A percentile compares a stretch with the other conserved stretches of the same genome.
Evolutionary conservation across 2,888 invertebrate species (phyloP).

Genomic region (Pseudeuparius sepicola): DNA sequence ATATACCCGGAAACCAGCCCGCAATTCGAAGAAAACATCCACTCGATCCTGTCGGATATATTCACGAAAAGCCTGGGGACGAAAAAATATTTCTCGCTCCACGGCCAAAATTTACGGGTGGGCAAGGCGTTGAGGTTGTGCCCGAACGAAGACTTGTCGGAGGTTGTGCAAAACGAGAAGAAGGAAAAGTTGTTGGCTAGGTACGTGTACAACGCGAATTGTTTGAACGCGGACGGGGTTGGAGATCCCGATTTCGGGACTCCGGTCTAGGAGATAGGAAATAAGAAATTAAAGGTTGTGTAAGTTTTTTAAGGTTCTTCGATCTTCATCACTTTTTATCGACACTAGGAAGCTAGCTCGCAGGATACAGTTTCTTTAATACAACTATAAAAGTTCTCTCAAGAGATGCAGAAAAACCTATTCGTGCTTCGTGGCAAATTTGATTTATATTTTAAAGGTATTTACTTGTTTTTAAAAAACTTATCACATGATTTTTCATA

Average conservation of each 20-base stretch:
- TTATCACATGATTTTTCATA: too few species aligned
- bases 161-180: constrained; percentile 32
- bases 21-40: constrained; percentile 40
- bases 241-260: constrained; percentile 62
- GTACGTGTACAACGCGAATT: constrained; percentile 39
- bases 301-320: too few species aligned
- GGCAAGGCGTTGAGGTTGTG: constrained; percentile 38
- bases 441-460: too few species aligned
- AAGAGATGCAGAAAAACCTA: too few species aligned
- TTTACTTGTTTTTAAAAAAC: too few species aligned
- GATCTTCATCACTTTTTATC: too few species aligned
- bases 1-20: constrained; percentile 32
- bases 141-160: constrained; percentile 34
- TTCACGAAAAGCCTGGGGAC: constrained; percentile 35
- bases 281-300: too few species aligned
- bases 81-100: constrained; percentile 36
- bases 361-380: too few species aligned
- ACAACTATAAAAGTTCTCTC: too few species aligned
- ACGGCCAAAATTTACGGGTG: constrained; percentile 35
- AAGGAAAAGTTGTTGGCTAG: constrained; percentile 39
- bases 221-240: constrained; percentile 43
- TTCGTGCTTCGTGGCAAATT: too few species aligned
- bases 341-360: too few species aligned
- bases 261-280: constrained; percentile 54
- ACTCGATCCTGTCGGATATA: constrained; percentile 37